Conservation (phyloP, 2,888 invertebrate species). For the Caenorhabditis auriculariae region DNA sequence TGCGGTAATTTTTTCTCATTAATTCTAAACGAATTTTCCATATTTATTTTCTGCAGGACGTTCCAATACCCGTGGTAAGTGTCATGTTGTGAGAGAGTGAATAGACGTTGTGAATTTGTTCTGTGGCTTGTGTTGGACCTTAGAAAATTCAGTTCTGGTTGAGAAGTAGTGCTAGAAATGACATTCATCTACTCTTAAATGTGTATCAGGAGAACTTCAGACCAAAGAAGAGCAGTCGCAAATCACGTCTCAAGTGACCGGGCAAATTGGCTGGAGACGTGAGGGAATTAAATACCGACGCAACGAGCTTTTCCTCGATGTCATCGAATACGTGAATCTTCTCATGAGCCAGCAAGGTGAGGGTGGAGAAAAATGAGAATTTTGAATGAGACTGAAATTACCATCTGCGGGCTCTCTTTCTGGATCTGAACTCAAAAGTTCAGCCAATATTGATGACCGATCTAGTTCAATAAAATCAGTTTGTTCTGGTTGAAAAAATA, state of each 20-base stretch:
- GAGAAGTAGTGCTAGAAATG: neutral
- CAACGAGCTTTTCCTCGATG: conserved; percentile 96
- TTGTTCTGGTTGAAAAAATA: too few relatives aligned
- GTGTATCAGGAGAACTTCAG: conserved; percentile 67
- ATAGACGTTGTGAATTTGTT: conserved; percentile 13
- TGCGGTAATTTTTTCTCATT: conserved; percentile 45
- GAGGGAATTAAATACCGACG: conserved; percentile 98
- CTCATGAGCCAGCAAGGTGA: conserved; percentile 97
- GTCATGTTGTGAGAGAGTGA: too few relatives aligned
- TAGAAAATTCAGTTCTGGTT: neutral
- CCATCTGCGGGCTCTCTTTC: too few relatives aligned
- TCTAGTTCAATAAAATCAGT: neutral
- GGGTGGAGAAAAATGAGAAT: neutral
- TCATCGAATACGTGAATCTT: conserved; percentile 95
- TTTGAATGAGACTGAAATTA: too few relatives aligned
- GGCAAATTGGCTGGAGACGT: conserved; percentile 89
- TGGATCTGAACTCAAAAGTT: neutral
- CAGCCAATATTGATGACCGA: too few relatives aligned
- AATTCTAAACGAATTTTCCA: neutral
- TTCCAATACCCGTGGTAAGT: conserved; percentile 34
- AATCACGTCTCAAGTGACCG: conserved; percentile 86
- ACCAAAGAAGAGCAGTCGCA: conserved; percentile 99
- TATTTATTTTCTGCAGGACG: conserved; percentile 24
- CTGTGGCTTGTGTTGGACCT: neutral
- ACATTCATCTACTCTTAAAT: conserved; percentile 1